phyloP scores from a whole-genome alignment of 2,113 vertebrate species.

The Chionodraco myersi region DNA sequence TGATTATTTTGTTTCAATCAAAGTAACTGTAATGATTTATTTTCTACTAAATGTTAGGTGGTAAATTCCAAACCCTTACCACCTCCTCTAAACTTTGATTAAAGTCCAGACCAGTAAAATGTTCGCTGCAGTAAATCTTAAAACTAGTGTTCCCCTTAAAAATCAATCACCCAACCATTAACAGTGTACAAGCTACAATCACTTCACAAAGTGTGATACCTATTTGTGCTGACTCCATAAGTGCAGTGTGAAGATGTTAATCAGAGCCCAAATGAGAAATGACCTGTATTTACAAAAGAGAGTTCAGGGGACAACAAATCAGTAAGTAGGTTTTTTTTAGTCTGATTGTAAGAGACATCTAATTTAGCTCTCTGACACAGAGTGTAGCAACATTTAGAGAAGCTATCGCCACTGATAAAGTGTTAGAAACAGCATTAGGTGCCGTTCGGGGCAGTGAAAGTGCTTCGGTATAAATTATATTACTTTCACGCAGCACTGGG shows the following conservation, averaged over 20 bases:
- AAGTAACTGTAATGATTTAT: too few species aligned
- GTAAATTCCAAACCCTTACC: background rate
- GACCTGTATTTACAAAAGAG: background rate
- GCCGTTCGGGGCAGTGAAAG: slow-evolving; percentile 11
- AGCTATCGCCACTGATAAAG: slow-evolving; percentile 40
- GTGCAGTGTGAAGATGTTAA: background rate
- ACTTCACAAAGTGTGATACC: background rate
- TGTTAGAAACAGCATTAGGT: slow-evolving; percentile 13
- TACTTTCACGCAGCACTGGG: slow-evolving; percentile 2
- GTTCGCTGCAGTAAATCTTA: background rate
- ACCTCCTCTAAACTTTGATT: background rate
- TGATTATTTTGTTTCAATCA: too few species aligned
- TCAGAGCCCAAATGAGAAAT: background rate
- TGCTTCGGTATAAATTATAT: slow-evolving; percentile 32
- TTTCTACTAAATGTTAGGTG: too few species aligned
- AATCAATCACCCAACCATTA: slow-evolving; percentile 2
- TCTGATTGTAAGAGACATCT: slow-evolving; percentile 49
- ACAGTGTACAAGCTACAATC: background rate
- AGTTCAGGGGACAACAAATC: slow-evolving; percentile 12
- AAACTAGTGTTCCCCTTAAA: background rate
- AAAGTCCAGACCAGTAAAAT: slow-evolving; percentile 1
- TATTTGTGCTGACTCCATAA: background rate
- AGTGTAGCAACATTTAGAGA: slow-evolving; percentile 23
- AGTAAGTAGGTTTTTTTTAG: slow-evolving; percentile 9
- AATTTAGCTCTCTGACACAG: slow-evolving; percentile 32